These are phyloP conservation scores for Escarpia spicata DNA, from an alignment of 2,888 invertebrate genomes.

Conservation along the genomic window DNA sequence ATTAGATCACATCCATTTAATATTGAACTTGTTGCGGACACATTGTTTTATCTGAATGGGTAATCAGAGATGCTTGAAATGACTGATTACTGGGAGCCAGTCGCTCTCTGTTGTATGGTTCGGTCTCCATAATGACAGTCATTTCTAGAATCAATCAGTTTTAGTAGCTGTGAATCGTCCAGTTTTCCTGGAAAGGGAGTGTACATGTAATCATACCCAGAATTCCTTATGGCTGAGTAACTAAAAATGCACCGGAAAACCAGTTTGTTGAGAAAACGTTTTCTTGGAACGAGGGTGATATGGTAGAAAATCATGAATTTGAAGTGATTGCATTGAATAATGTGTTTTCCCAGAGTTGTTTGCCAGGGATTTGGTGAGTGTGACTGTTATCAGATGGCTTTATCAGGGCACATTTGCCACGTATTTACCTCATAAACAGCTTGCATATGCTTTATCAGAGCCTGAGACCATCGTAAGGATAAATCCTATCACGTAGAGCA, in stretches of 20 bases:
- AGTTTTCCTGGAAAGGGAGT: background rate
- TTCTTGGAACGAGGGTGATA: background rate
- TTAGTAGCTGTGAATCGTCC: background rate
- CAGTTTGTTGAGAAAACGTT: background rate
- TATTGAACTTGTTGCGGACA: background rate
- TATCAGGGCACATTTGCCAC: background rate
- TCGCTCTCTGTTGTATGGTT: background rate
- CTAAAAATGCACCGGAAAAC: background rate
- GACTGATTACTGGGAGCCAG: background rate
- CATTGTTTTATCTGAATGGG: background rate
- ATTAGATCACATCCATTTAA: background rate
- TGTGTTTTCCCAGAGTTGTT: background rate
- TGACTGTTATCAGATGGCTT: background rate
- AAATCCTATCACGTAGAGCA: too few species aligned
- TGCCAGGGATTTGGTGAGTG: background rate
- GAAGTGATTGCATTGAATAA: background rate
- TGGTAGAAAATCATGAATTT: background rate
- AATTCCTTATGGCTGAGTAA: background rate
- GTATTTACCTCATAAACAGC: background rate
- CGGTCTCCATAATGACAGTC: background rate
- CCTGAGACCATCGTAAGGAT: background rate
- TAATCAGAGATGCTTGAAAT: background rate
- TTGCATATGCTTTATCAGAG: background rate
- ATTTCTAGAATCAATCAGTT: conserved; percentile 3
- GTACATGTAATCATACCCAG: background rate